Base-by-base conservation (phyloP, 2,113 vertebrate genomes). In the Leptobrachium leishanense region DNA sequence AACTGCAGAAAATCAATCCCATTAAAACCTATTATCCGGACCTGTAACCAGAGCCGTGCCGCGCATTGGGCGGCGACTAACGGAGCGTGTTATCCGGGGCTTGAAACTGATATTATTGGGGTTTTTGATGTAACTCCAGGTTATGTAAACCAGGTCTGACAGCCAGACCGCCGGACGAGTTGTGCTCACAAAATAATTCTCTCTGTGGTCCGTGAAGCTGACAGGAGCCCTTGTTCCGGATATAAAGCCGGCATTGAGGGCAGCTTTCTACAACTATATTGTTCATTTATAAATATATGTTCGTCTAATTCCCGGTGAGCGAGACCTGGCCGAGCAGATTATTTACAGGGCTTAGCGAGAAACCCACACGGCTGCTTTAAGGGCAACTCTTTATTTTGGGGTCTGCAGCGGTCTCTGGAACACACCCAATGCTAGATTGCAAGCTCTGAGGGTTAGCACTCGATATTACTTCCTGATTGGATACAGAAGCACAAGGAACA, bases 1-100 rank as follows among this genome's bases (percentile, higher is more conserved):
- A 68, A 57, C 50, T 50, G 46, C 46, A 43, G 39, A 76, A 54
- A 67, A 76, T 76, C 75, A 76, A 76, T 68, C 64, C 42, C 75
- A 76, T 76, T 57, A 55, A 76, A 20, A 10, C 66, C 40, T 76
- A 13, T 67, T 20, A 64, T 42, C 50, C 12, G 12, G 10, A 57
- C 50, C 46, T 77, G 15, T 69, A 77, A 62, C 75, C 67, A 3
- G 13, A 20, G 15, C 31, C 10, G 2, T 15, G 65, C 53, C 8
- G 53, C 43, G 43, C 68, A 5, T 5, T 4, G 46, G 46, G 46
- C 46, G 46, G 46, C 8, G 46, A 5, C 8, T 50, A 50, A 50
- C 20, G 46, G 8, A 50, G 46, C 8, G 46, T 1, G 4, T 50
- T 31, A 5, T 50, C 46, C 46, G 8, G 8, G 46, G 46, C 46